Base-by-base conservation (phyloP, 2,888 invertebrate species). In the Timandra comae region DNA sequence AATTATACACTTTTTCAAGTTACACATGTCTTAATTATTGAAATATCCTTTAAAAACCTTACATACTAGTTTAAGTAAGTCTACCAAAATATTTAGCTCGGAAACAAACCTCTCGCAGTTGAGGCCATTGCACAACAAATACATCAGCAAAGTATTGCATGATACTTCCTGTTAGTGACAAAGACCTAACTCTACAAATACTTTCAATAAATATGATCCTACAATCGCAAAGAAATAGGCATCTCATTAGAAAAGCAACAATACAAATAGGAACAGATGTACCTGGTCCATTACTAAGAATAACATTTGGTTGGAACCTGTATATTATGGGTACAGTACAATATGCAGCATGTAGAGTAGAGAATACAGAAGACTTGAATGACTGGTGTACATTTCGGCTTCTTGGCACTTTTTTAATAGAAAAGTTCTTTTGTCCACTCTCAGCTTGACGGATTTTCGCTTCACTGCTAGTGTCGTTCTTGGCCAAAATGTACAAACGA, bases 231-330 rank as follows among this genome's bases (percentile, higher is more conserved):
- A 95, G 57, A 48, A 89, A 91, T 0, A 91, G 67, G 40, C 91
- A 87, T 69, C 92, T 92, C 47, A 93, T 81, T 0, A 96, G 27
- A 63, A 94, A 93, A 8, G 91, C 92, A 32, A 93, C 88, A 33
- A 93, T 52, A 80, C 97, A 97, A 33, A 98, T 85, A 2, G 99
- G 99, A 38, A 99, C 88, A 73, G 99, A 98, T 3, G 97, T 98
- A 4, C 98, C 98, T 25, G 99, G 99, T 0, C 99, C 99, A 84
- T 99, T 98, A 75, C 95, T 96, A 28, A 97, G 78, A 52, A 97
- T 88, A 50, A 97, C 66, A 69, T 96, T 91, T 1, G 98, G 98
- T 44, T 88, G 88, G 52, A 91, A 87, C 29, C 76, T 86, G 51
- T 89, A 86, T 19, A 96, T 74, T 8, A 95, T 51, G 35, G 93